A percentile compares a stretch with the other conserved stretches of the same genome.
Evolutionary conservation across 2,888 invertebrate species (phyloP).

Genomic region (Amblyteles armatorius): DNA sequence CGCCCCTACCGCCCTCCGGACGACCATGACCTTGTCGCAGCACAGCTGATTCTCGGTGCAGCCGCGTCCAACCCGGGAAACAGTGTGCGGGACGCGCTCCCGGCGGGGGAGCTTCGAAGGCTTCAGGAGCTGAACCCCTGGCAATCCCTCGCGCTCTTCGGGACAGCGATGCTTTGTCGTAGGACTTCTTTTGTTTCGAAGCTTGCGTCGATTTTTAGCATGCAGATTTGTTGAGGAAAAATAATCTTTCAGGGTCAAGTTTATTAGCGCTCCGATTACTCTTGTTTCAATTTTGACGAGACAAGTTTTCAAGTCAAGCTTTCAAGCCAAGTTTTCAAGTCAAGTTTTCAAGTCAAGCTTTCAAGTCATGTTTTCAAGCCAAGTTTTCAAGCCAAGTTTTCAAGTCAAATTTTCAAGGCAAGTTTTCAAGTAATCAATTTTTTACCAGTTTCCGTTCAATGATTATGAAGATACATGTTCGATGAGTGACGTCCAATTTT

Average conservation of each 20-base stretch:
- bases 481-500: not conserved
- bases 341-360: no score
- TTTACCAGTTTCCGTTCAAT: no score
- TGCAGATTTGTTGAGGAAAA: not conserved
- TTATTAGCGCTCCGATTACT: no score
- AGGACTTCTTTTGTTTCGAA: not conserved
- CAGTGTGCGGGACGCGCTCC: conserved; percentile 38
- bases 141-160: conserved; percentile 11
- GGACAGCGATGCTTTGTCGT: conserved; percentile 4
- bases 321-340: no score
- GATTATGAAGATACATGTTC: no score
- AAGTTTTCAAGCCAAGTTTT: no score
- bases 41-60: conserved; percentile 76
- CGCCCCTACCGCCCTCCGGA: conserved; percentile 66
- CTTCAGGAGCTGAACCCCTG: conserved; percentile 20
- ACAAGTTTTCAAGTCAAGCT: no score
- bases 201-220: not conserved
- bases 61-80: conserved; percentile 43
- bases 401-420: no score
- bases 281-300: no score
- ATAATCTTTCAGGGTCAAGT: not conserved
- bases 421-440: no score
- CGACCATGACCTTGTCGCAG: conserved; percentile 81
- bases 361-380: no score
- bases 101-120: conserved; percentile 13